A percentile compares a stretch with the other conserved stretches of the same genome.
Conservation (phyloP, 2,113 vertebrate genomes). For the Tyto alba region DNA sequence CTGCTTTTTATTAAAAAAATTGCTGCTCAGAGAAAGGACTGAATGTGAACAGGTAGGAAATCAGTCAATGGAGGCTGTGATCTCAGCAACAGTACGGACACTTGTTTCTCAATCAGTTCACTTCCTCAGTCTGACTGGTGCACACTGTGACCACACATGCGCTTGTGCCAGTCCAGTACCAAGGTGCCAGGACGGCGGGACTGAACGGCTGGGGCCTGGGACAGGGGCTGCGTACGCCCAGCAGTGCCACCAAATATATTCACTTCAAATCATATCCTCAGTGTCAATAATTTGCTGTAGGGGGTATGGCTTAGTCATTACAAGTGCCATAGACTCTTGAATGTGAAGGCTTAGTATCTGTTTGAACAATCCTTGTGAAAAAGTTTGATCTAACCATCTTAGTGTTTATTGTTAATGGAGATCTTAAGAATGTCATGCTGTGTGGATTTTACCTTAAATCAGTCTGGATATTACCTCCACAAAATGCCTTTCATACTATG, state of each 20-base stretch:
- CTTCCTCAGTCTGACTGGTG: not conserved
- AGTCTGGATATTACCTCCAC: not conserved
- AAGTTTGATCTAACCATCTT: not conserved
- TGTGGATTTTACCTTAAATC: not conserved
- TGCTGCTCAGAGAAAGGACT: not conserved
- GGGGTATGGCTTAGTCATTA: not conserved
- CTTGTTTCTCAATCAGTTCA: not conserved
- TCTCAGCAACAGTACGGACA: not conserved
- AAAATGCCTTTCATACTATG: not conserved
- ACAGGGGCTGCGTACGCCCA: accelerated
- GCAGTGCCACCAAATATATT: not conserved
- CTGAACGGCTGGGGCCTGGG: not conserved
- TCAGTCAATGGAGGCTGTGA: not conserved
- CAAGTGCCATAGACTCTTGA: not conserved
- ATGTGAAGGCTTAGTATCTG: not conserved
- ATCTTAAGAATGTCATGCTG: not conserved
- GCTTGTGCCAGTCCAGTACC: not conserved
- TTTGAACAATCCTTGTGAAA: not conserved
- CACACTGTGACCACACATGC: not conserved
- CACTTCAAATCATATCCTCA: not conserved
- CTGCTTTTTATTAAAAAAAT: not conserved
- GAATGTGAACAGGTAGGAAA: not conserved
- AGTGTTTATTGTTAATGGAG: not conserved
- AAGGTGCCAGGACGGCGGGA: not conserved
- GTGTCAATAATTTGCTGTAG: not conserved